phyloP scores from a whole-genome alignment of 2,113 vertebrate genomes.

The Dipodomys stephensi region DNA sequence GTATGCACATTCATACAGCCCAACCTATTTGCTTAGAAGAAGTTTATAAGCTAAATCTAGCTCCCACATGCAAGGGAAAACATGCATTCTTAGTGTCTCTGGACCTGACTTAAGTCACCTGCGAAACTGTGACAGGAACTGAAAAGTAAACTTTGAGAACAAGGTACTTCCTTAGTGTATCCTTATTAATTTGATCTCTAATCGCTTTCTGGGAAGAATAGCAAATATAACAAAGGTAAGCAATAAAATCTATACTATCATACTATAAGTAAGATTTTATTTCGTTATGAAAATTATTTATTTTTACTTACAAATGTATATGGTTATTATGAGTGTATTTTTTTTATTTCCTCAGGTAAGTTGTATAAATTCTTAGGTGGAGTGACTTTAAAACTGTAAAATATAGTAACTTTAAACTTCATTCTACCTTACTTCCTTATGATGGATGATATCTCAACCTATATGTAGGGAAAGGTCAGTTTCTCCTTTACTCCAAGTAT shows the following conservation, averaged over 20 bases:
- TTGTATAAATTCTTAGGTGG: not conserved
- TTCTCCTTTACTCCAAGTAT: not conserved
- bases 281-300: not conserved
- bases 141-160: constrained; percentile 21
- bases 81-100: too few relatives aligned
- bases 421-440: not conserved
- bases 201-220: constrained; percentile 26
- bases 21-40: too few relatives aligned
- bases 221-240: not conserved
- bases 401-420: not conserved
- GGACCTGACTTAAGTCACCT: too few relatives aligned
- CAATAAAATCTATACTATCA: not conserved
- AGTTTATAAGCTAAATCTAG: too few relatives aligned
- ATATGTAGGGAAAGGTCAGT: not conserved
- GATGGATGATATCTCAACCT: not conserved
- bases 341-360: not conserved
- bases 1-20: too few relatives aligned
- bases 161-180: not conserved
- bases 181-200: not conserved
- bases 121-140: not conserved
- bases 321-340: not conserved
- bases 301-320: not conserved
- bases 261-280: not conserved
- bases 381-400: not conserved
- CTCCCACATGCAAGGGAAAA: too few relatives aligned